Evolutionary conservation across 2,113 vertebrate species (phyloP), one percentile per base, ranked within the genome.

Genomic region (Bothrops jararaca): DNA sequence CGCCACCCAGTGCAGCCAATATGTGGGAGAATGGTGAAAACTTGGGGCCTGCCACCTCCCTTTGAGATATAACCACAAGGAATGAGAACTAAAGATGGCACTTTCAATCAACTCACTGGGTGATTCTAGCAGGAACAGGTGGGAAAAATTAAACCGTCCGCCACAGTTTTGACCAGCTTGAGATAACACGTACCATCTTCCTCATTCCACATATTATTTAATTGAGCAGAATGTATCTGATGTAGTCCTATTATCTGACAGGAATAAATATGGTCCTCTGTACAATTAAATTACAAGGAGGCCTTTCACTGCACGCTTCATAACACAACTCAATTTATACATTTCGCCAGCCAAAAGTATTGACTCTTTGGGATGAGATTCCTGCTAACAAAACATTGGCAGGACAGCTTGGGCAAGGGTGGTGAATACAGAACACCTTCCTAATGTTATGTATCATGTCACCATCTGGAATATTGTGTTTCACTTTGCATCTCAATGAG

Each of bases 311-410:
- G 86, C 90, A 95, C 89, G 80, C 89, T 80, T 80, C 34, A 80
- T 80, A 80, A 80, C 74, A 23, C 94, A 92, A 90, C 48, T 87
- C 9, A 89, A 91, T 34, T 95, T 92, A 87, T 95, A 96, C 94
- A 87, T 95, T 95, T 91, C 94, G 93, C 89, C 91, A 95, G 92
- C 89, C 90, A 95, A 92, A 95, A 93, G 93, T 91, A 64, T 90
- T 74, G 93, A 92, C 95, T 94, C 92, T 86, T 94, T 48, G 45
- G 86, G 69, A 93, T 94, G 88, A 96, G 94, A 94, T 53, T 48
- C 54, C 91, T 86, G 91, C 89, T 94, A 22, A 53, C 56, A 92
- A 92, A 50, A 95, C 93, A 60, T 91, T 69, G n/a, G 93, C 54
- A 86, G 45, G 96, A 91, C 89, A 95, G 86, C 88, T 94, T 20